Evolutionary conservation across 2,797 vertebrate species (phyloP).

Genomic region (Sardinella longiceps): DNA sequence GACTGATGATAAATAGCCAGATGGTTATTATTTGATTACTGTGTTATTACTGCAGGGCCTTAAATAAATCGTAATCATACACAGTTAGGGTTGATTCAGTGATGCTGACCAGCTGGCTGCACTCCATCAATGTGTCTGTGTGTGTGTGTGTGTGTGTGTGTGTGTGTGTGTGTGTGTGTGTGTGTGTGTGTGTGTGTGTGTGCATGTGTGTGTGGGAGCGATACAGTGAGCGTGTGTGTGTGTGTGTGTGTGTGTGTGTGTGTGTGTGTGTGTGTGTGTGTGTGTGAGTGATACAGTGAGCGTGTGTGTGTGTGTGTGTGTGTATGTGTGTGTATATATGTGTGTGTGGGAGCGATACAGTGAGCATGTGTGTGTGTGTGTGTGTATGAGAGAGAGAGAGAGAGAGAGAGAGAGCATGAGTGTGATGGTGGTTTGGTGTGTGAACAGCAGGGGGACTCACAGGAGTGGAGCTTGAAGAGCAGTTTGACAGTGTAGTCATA

Average conservation of each 20-base stretch:
- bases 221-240: no score
- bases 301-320: neutral
- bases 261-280: neutral
- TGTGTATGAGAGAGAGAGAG: no score
- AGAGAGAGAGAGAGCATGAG: neutral
- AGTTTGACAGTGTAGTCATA: slow-evolving; percentile 98
- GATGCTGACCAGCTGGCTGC: neutral
- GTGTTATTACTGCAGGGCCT: neutral
- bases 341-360: no score
- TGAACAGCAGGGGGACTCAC: slow-evolving; percentile 78
- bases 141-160: neutral
- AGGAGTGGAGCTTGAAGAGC: slow-evolving; percentile 97
- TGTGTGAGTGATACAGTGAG: no score
- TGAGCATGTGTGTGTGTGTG: neutral
- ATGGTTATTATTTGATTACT: neutral
- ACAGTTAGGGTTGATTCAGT: neutral
- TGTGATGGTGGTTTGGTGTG: neutral
- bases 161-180: neutral
- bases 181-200: neutral
- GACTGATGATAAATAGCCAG: neutral
- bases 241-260: neutral
- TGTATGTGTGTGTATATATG: neutral
- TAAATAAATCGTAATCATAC: neutral
- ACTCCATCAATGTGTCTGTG: neutral
- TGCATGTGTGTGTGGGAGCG: neutral